These are phyloP conservation scores for Notodonta dromedarius DNA, from an alignment of 2,888 invertebrate species.

Conservation along the genomic window DNA sequence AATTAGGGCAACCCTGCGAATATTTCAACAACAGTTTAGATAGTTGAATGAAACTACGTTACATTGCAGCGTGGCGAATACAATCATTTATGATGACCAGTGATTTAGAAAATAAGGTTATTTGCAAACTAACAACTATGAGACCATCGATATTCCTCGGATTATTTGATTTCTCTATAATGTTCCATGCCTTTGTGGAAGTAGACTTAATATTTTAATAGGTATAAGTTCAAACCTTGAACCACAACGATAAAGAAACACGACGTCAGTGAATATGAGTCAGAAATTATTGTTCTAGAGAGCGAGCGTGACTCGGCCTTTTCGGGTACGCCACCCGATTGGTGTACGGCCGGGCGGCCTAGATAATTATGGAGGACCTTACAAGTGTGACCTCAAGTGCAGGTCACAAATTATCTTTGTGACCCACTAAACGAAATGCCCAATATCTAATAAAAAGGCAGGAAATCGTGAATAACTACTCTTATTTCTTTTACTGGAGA, in stretches of 20 bases:
- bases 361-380: slow-evolving; percentile 28
- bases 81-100: no score
- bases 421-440: not conserved
- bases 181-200: no score
- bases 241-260: slow-evolving; percentile 23
- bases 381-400: no score
- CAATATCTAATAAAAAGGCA: not conserved
- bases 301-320: slow-evolving; percentile 48
- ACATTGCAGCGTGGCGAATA: no score
- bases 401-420: slow-evolving; percentile 26
- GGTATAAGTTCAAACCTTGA: slow-evolving; percentile 7
- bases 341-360: slow-evolving; percentile 29
- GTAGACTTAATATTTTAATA: not conserved
- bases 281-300: slow-evolving; percentile 48
- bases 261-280: slow-evolving; percentile 44
- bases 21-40: no score
- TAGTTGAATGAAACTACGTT: no score
- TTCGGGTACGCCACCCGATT: slow-evolving; percentile 40
- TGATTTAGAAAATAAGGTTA: no score
- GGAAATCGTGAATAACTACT: not conserved
- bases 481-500: not conserved
- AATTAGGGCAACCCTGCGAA: no score
- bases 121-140: no score
- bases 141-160: not conserved
- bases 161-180: no score